A percentile compares a stretch with the other conserved stretches of the same genome.
Evolutionary conservation across 2,888 invertebrate species (phyloP).

Genomic region (Carpatolechia fugitivella): DNA sequence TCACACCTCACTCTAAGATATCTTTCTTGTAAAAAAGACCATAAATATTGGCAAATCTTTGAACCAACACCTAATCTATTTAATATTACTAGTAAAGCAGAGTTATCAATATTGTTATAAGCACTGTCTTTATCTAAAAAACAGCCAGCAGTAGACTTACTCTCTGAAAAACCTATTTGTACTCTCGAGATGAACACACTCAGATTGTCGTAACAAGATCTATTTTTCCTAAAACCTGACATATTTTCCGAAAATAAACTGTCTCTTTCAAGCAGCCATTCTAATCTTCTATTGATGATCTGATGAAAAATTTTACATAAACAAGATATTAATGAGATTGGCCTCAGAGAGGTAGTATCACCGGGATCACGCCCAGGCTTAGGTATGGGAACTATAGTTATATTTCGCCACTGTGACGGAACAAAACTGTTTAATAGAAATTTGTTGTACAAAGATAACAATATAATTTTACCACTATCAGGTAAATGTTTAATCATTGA

Average conservation of each 20-base stretch:
- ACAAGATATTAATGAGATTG: slow-evolving; percentile 20
- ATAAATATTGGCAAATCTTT: not conserved
- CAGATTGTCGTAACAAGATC: not conserved
- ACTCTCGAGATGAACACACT: not conserved
- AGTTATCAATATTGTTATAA: not conserved
- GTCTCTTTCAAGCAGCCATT: slow-evolving; percentile 24
- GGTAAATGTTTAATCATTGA: slow-evolving; percentile 12
- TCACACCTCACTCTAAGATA: not conserved
- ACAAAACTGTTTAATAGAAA: not conserved
- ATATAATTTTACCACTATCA: not conserved
- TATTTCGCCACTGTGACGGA: not conserved
- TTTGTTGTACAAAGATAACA: not conserved
- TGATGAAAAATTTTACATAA: slow-evolving; percentile 26
- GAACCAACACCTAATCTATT: not conserved
- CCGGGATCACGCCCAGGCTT: not conserved
- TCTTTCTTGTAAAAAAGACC: not conserved
- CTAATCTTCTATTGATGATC: slow-evolving; percentile 23
- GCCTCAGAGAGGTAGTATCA: not conserved
- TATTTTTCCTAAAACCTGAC: not conserved
- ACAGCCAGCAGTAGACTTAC: not conserved
- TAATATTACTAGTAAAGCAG: not conserved
- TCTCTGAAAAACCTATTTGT: not conserved
- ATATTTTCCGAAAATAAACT: not conserved
- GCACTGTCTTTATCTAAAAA: slow-evolving; percentile 1
- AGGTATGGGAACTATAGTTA: not conserved